Evolutionary conservation across 1,140 invertebrate genomes (phyloP).

Genomic region (Drosophila leontia): DNA sequence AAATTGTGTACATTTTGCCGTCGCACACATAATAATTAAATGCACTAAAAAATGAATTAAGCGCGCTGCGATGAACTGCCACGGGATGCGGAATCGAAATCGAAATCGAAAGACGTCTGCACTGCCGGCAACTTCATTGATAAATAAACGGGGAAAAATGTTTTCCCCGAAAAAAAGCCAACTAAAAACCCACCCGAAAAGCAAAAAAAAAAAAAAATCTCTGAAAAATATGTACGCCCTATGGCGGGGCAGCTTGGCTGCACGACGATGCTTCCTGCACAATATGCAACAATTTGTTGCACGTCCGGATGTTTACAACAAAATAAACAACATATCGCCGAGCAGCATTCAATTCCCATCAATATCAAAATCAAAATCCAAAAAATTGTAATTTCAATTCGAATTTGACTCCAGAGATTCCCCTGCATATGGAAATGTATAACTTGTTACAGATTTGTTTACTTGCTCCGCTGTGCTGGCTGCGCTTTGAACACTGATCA

Average conservation of each 20-base stretch:
- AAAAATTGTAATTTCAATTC: constrained; percentile 45
- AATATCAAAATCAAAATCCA: constrained; percentile 54
- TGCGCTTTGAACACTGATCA: constrained; percentile 66
- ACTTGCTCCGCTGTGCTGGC: constrained; percentile 14
- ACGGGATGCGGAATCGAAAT: constrained; percentile 40
- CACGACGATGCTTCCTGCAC: constrained; percentile 64
- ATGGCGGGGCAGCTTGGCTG: constrained; percentile 38
- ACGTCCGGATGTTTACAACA: constrained; percentile 80
- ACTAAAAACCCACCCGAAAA: constrained; percentile 34
- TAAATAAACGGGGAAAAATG: constrained; percentile 71
- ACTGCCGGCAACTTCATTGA: constrained; percentile 78
- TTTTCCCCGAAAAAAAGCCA: constrained; percentile 30
- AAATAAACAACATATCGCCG: constrained; percentile 69
- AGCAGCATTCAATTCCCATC: constrained; percentile 47
- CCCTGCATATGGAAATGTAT: constrained; percentile 22
- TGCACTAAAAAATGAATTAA: constrained; percentile 74
- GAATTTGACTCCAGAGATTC: constrained; percentile 26
- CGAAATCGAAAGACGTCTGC: constrained; percentile 60
- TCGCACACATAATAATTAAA: constrained; percentile 68
- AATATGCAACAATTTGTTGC: constrained; percentile 82
- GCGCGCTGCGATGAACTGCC: constrained; percentile 39
- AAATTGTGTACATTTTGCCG: constrained; percentile 73
- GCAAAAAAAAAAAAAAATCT: constrained; percentile 6
- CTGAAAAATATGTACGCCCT: constrained; percentile 66
- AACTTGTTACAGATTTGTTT: constrained; percentile 76